These are phyloP conservation scores for Propithecus perrieri DNA, from an alignment of 2,797 vertebrate genomes.

Conservation along the genomic window DNA sequence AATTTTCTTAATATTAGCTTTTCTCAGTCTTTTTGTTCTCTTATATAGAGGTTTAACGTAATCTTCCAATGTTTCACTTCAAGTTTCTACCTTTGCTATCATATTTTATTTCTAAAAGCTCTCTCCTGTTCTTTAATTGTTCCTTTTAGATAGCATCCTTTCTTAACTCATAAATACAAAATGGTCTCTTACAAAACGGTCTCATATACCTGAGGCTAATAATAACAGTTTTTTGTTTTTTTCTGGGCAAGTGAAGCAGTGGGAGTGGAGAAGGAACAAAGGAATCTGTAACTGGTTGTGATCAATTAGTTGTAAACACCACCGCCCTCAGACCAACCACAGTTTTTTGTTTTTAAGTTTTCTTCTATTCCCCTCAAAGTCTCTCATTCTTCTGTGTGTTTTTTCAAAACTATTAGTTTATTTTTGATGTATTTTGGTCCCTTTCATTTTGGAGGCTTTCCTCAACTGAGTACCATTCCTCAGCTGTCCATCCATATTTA, in stretches of 20 bases:
- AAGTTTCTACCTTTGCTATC: background rate
- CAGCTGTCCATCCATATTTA: background rate
- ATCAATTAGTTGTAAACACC: background rate
- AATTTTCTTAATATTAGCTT: background rate
- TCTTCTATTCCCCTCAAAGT: background rate
- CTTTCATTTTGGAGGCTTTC: background rate
- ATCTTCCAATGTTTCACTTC: background rate
- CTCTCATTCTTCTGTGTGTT: background rate
- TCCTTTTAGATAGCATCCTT: background rate
- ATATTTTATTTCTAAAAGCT: background rate
- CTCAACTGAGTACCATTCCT: background rate
- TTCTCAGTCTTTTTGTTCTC: background rate
- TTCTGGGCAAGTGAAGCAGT: background rate
- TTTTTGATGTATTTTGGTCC: background rate
- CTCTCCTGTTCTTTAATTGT: background rate
- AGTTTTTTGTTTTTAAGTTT: background rate
- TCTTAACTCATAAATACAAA: background rate
- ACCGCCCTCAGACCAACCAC: background rate
- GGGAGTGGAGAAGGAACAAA: no score
- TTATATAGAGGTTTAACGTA: background rate
- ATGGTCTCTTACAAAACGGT: background rate
- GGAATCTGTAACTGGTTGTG: no score
- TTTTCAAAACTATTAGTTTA: background rate
- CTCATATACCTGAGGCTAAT: background rate
- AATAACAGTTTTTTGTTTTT: background rate